phyloP scores from a whole-genome alignment of 2,113 vertebrate genomes.

The Regulus satrapa region DNA sequence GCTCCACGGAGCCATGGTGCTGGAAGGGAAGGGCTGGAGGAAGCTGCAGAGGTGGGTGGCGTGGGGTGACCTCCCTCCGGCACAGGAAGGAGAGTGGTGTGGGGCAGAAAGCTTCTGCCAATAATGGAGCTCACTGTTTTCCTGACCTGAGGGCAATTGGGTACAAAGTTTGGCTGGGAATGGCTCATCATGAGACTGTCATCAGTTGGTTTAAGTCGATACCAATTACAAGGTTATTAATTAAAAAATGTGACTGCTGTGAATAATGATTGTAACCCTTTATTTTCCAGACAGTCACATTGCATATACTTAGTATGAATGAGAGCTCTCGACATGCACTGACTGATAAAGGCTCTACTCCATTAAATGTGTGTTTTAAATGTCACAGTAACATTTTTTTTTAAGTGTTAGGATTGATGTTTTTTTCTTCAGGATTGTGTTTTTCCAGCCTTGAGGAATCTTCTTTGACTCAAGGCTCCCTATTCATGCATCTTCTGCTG shows the following conservation, averaged over 20 bases:
- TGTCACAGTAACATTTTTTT: neutral
- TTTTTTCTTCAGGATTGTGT: neutral
- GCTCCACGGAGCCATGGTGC: neutral
- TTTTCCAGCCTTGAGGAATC: neutral
- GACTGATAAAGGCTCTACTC: neutral
- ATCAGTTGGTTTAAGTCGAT: constrained; percentile 69
- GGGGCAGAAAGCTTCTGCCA: constrained; percentile 11
- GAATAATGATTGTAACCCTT: constrained; percentile 52
- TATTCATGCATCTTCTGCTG: neutral
- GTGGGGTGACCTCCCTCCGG: neutral
- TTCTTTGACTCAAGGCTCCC: neutral
- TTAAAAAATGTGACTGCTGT: constrained; percentile 70
- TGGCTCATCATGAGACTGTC: constrained; percentile 66
- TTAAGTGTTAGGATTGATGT: neutral
- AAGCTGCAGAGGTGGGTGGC: neutral
- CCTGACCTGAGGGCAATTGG: constrained; percentile 50
- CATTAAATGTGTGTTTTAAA: neutral
- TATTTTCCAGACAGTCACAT: neutral
- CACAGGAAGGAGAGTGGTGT: neutral
- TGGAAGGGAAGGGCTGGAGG: neutral
- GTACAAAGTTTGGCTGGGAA: constrained; percentile 48
- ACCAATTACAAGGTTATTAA: constrained; percentile 76
- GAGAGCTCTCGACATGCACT: neutral
- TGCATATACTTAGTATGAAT: neutral
- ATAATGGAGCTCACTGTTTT: constrained; percentile 53